A percentile compares a stretch with the other conserved stretches of the same genome.
Conservation (phyloP, 2,888 invertebrate genomes). For the Orthonevra nobilis region DNA sequence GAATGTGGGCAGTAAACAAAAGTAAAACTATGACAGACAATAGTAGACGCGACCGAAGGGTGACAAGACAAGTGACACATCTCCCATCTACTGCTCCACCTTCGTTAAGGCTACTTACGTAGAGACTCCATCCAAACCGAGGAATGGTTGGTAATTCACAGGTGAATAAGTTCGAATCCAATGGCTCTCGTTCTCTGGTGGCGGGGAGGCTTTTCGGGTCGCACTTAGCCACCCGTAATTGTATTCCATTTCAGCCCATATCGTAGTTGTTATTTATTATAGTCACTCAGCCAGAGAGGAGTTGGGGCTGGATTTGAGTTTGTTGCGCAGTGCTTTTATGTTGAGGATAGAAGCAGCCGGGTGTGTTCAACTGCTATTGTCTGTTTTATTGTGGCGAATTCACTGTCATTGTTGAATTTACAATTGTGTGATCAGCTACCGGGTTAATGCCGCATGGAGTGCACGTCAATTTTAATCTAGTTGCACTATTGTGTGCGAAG, state of each 20-base stretch:
- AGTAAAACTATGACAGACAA: constrained; percentile 46
- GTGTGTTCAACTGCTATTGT: constrained; percentile 40
- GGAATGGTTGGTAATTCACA: constrained; percentile 60
- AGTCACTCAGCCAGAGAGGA: constrained; percentile 23
- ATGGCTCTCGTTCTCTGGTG: neutral
- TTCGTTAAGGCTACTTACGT: constrained; percentile 10
- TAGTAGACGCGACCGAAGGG: constrained; percentile 36
- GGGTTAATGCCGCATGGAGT: constrained; percentile 48
- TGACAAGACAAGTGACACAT: constrained; percentile 42
- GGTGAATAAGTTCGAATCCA: constrained; percentile 45
- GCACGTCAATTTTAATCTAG: constrained; percentile 63
- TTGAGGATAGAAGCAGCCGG: neutral
- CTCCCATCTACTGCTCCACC: constrained; percentile 1
- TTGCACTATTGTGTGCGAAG: constrained; percentile 18
- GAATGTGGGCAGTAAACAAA: constrained; percentile 52
- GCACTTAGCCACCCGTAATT: constrained; percentile 40
- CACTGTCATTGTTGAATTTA: constrained; percentile 62
- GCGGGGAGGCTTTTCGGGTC: neutral
- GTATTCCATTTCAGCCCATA: constrained; percentile 24
- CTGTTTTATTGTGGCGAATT: constrained; percentile 33
- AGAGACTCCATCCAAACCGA: constrained; percentile 20
- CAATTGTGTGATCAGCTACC: constrained; percentile 39
- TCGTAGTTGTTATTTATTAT: constrained; percentile 26
- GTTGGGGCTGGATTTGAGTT: too few species aligned
- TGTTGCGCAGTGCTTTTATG: constrained; percentile 10